A percentile compares a stretch with the other conserved stretches of the same genome.
phyloP scores from a whole-genome alignment of 2,888 invertebrate species.

The Plagiodera versicolora region DNA sequence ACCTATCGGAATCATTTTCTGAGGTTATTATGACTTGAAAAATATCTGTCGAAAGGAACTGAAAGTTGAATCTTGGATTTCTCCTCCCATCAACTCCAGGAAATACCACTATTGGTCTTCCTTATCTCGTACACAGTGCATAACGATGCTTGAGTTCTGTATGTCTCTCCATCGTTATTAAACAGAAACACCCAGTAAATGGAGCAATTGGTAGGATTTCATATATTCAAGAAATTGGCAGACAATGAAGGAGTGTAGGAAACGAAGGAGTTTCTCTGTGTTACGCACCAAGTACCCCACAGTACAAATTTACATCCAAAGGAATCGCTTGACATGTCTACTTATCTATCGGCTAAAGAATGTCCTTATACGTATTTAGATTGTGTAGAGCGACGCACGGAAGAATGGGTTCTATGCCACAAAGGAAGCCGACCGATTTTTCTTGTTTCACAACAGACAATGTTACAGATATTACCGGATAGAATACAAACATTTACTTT shows the following conservation, averaged over 20 bases:
- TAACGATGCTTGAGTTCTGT: too few species aligned
- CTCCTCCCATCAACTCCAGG: too few species aligned
- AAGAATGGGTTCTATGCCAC: conserved; percentile 52
- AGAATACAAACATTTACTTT: conserved; percentile 47
- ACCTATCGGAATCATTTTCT: too few species aligned
- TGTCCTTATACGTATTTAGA: conserved; percentile 55
- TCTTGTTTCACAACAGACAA: conserved; percentile 52
- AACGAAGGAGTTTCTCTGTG: conserved; percentile 33
- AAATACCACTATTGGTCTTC: too few species aligned
- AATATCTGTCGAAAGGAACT: too few species aligned
- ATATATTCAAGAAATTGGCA: conserved; percentile 20
- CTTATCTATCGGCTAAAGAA: conserved; percentile 54
- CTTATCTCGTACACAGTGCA: too few species aligned
- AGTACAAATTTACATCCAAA: conserved; percentile 56
- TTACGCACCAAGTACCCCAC: conserved; percentile 50
- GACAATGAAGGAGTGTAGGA: conserved; percentile 18
- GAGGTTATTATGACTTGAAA: too few species aligned
- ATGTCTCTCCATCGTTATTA: background rate
- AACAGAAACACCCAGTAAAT: background rate
- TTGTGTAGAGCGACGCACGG: conserved; percentile 50
- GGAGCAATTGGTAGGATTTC: conserved; percentile 9
- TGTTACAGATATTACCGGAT: conserved; percentile 52
- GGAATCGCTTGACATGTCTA: conserved; percentile 55
- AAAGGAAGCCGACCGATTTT: conserved; percentile 53
- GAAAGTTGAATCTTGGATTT: too few species aligned